These are phyloP conservation scores for Glossophaga mutica DNA, from an alignment of 2,797 vertebrate species.

Conservation along the genomic window DNA sequence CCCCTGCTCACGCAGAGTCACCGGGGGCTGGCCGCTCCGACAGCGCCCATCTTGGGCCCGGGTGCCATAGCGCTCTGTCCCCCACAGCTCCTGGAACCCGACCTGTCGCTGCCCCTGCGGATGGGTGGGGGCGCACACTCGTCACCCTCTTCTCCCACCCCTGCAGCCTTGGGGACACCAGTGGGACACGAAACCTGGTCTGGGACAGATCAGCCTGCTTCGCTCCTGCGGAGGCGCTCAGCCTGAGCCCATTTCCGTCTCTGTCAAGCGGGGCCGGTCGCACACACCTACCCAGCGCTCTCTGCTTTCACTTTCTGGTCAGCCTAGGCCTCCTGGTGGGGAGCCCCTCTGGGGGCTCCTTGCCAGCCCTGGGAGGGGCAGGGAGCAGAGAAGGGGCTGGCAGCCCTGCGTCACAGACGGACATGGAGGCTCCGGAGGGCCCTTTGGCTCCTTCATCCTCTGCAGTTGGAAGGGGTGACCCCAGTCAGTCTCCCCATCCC, in stretches of 20 bases:
- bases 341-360: background rate
- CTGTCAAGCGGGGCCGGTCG: background rate
- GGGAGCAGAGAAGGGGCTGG: too few species aligned
- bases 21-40: background rate
- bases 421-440: background rate
- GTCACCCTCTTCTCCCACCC: too few species aligned
- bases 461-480: background rate
- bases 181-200: background rate
- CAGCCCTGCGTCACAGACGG: background rate
- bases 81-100: too few species aligned
- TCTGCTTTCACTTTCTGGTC: background rate
- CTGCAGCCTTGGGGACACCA: background rate
- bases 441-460: background rate
- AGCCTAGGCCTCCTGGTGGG: background rate
- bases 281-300: background rate
- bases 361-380: background rate
- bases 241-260: background rate
- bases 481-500: background rate
- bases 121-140: rapidly evolving
- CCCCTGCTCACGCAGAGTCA: background rate
- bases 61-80: background rate
- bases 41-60: rapidly evolving
- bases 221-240: background rate
- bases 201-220: background rate
- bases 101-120: background rate